Percentiles rank a stretch among this genome's conserved stretches.
phyloP scores from a whole-genome alignment of 2,797 vertebrate genomes.

The Craterocephalus amniculus region DNA sequence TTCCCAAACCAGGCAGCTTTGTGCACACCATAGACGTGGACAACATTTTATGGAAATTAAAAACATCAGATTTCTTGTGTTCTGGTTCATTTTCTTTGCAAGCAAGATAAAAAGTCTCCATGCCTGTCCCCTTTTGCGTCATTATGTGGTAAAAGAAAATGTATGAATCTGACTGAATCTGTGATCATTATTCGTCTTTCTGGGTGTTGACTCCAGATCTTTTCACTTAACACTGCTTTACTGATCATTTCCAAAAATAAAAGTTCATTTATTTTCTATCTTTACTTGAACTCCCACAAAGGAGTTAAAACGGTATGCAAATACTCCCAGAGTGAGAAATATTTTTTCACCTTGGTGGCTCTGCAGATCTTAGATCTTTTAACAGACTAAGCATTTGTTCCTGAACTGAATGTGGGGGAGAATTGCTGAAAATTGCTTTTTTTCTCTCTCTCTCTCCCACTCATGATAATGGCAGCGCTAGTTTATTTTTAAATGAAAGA shows the following conservation, averaged over 20 bases:
- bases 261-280: slow-evolving; percentile 50
- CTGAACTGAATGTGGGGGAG: slow-evolving; percentile 22
- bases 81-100: background rate
- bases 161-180: background rate
- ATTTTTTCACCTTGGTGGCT: slow-evolving; percentile 55
- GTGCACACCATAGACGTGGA: slow-evolving; percentile 11
- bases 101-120: background rate
- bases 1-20: slow-evolving; percentile 14
- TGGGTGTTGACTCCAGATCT: slow-evolving; percentile 17
- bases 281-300: slow-evolving; percentile 56
- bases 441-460: background rate
- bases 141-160: too few species aligned
- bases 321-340: slow-evolving; percentile 54
- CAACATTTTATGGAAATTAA: background rate
- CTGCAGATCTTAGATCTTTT: slow-evolving; percentile 64
- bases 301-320: slow-evolving; percentile 55
- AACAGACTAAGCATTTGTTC: slow-evolving; percentile 72
- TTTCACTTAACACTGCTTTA: slow-evolving; percentile 21
- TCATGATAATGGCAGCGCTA: background rate
- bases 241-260: slow-evolving; percentile 47
- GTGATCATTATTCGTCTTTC: background rate
- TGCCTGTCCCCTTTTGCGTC: background rate
- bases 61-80: background rate
- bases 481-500: slow-evolving; percentile 8
- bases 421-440: slow-evolving; percentile 59